phyloP scores from a whole-genome alignment of 1,140 invertebrate genomes.

The Wasmannia auropunctata region DNA sequence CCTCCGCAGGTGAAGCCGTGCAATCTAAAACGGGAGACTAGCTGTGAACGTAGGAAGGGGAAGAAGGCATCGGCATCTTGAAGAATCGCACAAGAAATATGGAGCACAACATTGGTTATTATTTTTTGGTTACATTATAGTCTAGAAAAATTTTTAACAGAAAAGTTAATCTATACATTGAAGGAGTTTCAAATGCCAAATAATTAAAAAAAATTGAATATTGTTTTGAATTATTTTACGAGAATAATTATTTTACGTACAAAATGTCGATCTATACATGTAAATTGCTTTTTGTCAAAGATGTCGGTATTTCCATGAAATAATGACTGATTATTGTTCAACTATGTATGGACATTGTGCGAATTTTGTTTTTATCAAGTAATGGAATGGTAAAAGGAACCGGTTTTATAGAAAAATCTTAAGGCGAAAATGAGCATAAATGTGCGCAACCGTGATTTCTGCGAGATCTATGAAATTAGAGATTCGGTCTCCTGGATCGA shows the following conservation, averaged over 20 bases:
- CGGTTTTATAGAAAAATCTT: neutral
- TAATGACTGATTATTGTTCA: neutral
- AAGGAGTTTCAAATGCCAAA: neutral
- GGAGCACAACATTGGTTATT: neutral
- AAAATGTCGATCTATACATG: neutral
- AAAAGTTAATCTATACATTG: neutral
- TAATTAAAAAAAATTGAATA: neutral
- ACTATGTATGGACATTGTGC: neutral
- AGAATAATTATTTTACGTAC: neutral
- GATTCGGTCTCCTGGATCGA: constrained; percentile 62
- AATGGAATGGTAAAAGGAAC: neutral
- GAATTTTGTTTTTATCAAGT: neutral
- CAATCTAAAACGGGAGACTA: neutral
- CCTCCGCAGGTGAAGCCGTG: constrained; percentile 1
- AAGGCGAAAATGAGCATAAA: neutral
- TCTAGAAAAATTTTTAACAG: neutral
- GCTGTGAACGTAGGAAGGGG: neutral
- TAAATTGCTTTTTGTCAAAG: neutral
- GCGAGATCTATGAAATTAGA: constrained; percentile 60
- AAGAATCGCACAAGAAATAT: neutral
- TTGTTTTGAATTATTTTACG: neutral
- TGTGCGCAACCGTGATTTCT: neutral
- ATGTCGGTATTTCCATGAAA: neutral
- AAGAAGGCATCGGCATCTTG: neutral
- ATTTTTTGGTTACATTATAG: neutral